Evolutionary conservation across 2,797 vertebrate genomes (phyloP).

Genomic region (Sebastes dallii): DNA sequence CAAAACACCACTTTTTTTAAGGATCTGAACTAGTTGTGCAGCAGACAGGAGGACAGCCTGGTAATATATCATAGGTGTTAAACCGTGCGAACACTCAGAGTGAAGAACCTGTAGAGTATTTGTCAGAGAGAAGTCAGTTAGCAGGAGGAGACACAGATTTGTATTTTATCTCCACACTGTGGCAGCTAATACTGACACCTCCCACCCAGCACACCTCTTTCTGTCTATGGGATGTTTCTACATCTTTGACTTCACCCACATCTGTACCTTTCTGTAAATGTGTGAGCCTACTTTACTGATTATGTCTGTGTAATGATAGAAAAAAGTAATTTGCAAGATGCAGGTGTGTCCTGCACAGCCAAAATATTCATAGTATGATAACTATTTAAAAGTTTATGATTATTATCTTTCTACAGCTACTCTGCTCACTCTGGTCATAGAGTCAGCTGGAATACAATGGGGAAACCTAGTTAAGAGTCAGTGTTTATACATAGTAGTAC

Average conservation of each 20-base stretch:
- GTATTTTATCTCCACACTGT: constrained; percentile 11
- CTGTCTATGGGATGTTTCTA: neutral
- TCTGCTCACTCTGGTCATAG: neutral
- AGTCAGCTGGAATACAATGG: neutral
- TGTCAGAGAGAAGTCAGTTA: neutral
- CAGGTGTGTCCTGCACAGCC: neutral
- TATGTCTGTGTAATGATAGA: neutral
- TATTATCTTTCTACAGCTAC: neutral
- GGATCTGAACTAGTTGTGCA: neutral
- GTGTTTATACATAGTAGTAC: neutral
- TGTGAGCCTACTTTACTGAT: neutral
- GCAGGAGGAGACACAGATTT: neutral
- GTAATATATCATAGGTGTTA: neutral
- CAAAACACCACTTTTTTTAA: neutral
- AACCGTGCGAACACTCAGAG: neutral
- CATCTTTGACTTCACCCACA: neutral
- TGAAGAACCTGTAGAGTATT: neutral
- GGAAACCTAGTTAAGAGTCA: neutral
- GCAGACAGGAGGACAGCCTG: neutral
- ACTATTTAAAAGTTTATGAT: no score
- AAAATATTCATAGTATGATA: no score
- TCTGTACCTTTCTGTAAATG: neutral
- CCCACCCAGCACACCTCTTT: neutral
- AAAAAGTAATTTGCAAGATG: neutral
- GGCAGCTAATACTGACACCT: constrained; percentile 1